Evolutionary conservation across 92 coral and sea anemone species (phyloP), one percentile per base, ranked within the genome.

Genomic region (Bergia puertoricense): DNA sequence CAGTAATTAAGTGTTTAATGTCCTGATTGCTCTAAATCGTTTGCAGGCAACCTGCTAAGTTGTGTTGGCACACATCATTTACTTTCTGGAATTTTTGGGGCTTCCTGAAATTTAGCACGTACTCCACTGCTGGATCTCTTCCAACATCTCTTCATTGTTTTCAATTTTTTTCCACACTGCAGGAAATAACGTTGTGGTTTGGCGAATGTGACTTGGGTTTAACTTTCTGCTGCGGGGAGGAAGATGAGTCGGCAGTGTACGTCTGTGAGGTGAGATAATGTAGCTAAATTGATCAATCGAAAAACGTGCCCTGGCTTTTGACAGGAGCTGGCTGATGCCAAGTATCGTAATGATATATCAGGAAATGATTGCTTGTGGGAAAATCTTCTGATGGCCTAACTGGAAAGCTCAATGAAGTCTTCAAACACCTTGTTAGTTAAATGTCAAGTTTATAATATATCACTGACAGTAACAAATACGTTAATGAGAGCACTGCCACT

Each of bases 141-240:
- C 54, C 80, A 76, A 76, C 15, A 18, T 0, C 46, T 16, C 23
- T 76, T 71, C 20, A 43, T 56, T 8, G 38, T 67, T 50, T 36
- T 30, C 15, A 8, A 18, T 59, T 39, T 76, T 4, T 86, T 88
- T 37, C 65, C 74, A 40, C 59, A 85, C 92, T 91, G 65, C 85
- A 95, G 98, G 98, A 96, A 92, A 95, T 96, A 76, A 96, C 98
- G 42, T 90, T 96, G 38, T 92, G 98, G 95, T 91, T 94, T 81
- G 91, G 93, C 59, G 94, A 92, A 59, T 75, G 81, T 66, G 91
- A 92, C 38, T 90, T 96, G 15, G 98, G 98, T 36, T 88, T 96
- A 76, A 91, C 94, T 57, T 92, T 96, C 80, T 94, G 91, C 77
- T 94, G 96, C 56, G 98, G 96, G 39, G 98, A 96, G 74, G 98